Percentiles rank a stretch among this genome's conserved stretches.
phyloP scores from a whole-genome alignment of 2,888 invertebrate genomes.

The Tuta absoluta region DNA sequence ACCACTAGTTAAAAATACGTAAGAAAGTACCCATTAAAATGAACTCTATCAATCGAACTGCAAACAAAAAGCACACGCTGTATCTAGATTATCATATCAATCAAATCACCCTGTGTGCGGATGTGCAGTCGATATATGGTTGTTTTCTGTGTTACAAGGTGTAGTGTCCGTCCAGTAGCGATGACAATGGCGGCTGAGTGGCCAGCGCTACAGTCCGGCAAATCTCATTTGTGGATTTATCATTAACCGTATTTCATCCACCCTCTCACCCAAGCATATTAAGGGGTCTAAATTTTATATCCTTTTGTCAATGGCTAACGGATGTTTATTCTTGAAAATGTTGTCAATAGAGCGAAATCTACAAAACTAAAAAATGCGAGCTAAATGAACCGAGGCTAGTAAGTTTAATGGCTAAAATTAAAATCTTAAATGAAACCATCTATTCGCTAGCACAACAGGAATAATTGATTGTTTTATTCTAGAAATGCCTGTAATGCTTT shows the following conservation, averaged over 20 bases:
- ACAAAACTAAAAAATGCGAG: conserved; percentile 3
- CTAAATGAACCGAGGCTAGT: neutral
- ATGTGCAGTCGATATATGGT: conserved; percentile 59
- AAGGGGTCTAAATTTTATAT: conserved; percentile 77
- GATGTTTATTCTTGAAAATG: conserved; percentile 67
- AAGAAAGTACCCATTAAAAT: too few species aligned
- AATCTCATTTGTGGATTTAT: conserved; percentile 82
- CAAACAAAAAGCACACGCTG: neutral
- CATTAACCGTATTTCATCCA: conserved; percentile 79
- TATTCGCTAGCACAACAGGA: neutral
- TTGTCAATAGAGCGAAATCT: conserved; percentile 29
- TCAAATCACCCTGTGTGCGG: conserved; percentile 53
- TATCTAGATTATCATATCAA: conserved; percentile 19
- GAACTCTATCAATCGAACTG: neutral
- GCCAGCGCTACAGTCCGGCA: conserved; percentile 72
- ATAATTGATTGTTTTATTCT: conserved; percentile 10
- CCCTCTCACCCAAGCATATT: conserved; percentile 75
- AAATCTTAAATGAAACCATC: neutral
- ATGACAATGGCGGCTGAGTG: conserved; percentile 76
- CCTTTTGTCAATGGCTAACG: conserved; percentile 66
- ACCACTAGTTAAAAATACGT: too few species aligned
- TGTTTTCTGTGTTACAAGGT: conserved; percentile 74
- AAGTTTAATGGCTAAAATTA: neutral
- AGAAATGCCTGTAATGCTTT: conserved; percentile 13
- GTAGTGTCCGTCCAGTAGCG: conserved; percentile 73